Conservation (phyloP, 2,888 invertebrate species). For the Ectemnius cavifrons region DNA sequence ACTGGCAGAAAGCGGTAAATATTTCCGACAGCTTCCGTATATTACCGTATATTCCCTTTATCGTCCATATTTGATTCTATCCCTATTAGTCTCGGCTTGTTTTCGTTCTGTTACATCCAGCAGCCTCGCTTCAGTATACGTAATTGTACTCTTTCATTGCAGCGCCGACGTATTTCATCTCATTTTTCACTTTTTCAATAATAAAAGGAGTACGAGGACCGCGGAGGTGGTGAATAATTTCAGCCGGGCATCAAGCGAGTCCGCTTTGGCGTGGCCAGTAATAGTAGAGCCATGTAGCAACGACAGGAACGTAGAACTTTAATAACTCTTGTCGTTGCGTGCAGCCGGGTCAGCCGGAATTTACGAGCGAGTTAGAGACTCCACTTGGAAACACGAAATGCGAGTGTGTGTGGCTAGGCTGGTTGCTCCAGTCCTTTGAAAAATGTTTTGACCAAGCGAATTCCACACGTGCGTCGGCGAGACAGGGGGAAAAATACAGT, state of each 20-base stretch:
- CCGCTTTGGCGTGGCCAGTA: slow-evolving; percentile 14
- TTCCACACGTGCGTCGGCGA: neutral
- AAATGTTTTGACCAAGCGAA: slow-evolving; percentile 20
- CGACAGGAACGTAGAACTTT: slow-evolving; percentile 50
- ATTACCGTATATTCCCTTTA: neutral
- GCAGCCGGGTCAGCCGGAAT: slow-evolving; percentile 37
- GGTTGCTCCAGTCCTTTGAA: slow-evolving; percentile 17
- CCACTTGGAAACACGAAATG: slow-evolving; percentile 30
- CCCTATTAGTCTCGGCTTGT: neutral
- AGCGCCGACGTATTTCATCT: no score
- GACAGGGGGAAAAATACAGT: neutral
- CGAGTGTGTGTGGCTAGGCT: slow-evolving; percentile 11
- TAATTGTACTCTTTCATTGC: no score
- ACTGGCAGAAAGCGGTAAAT: slow-evolving; percentile 6
- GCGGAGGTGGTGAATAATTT: neutral
- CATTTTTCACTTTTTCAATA: no score
- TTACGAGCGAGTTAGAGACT: slow-evolving; percentile 39
- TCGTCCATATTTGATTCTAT: no score
- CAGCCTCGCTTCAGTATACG: no score
- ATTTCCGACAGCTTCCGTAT: slow-evolving; percentile 8
- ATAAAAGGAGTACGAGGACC: no score
- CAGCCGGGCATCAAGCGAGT: no score
- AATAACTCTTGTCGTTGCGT: slow-evolving; percentile 50
- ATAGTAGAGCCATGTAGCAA: slow-evolving; percentile 19
- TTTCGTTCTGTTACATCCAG: neutral